phyloP scores from a whole-genome alignment of 1,140 invertebrate species.

The Drosophila insularis region DNA sequence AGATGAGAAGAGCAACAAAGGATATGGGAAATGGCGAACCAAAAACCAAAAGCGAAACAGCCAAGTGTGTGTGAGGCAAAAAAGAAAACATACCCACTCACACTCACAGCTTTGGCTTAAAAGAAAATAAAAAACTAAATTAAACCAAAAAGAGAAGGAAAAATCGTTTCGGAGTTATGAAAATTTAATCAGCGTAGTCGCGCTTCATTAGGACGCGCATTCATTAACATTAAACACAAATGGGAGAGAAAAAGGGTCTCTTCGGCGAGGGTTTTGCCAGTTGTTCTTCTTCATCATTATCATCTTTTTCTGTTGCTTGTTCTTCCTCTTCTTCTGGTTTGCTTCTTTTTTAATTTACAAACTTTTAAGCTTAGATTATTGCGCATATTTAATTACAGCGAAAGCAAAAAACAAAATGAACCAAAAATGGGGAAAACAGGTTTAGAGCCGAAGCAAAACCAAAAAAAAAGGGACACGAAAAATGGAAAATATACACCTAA shows the following conservation, averaged over 20 bases:
- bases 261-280: background rate
- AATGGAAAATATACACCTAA: slow-evolving; percentile 1
- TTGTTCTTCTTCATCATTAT: slow-evolving; percentile 14
- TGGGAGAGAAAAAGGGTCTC: slow-evolving; percentile 49
- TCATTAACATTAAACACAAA: slow-evolving; percentile 59
- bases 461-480: no score
- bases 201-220: slow-evolving; percentile 72
- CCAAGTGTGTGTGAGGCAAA: background rate
- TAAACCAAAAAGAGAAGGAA: slow-evolving; percentile 18
- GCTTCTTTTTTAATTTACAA: slow-evolving; percentile 63
- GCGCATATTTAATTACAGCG: slow-evolving; percentile 73
- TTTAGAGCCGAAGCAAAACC: no score
- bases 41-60: slow-evolving; percentile 23
- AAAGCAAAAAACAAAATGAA: slow-evolving; percentile 29
- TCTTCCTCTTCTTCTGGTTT: slow-evolving; percentile 18
- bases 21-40: background rate
- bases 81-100: background rate
- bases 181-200: slow-evolving; percentile 69
- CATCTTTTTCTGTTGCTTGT: background rate
- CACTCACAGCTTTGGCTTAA: background rate
- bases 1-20: slow-evolving; percentile 41
- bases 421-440: slow-evolving; percentile 23
- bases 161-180: slow-evolving; percentile 66
- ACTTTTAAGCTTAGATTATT: slow-evolving; percentile 79
- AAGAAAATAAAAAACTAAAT: background rate